phyloP scores from a whole-genome alignment of 1,140 invertebrate species.

The Bicyclus anynana region DNA sequence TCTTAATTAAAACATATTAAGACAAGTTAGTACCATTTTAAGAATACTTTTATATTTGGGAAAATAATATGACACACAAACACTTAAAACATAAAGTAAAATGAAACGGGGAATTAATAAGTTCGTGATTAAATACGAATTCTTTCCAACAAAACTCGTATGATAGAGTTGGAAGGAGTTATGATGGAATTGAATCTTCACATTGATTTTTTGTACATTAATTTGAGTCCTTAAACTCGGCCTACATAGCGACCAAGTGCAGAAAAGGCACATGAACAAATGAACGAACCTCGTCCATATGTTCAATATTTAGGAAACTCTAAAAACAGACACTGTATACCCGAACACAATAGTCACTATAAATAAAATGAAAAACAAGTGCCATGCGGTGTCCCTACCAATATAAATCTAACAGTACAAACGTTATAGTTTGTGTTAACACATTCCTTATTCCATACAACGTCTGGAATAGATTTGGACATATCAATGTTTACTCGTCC shows the following conservation, averaged over 20 bases:
- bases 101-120: no score
- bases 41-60: no score
- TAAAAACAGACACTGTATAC: constrained; percentile 20
- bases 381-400: constrained; percentile 51
- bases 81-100: no score
- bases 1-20: no score
- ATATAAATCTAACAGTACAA: constrained; percentile 56
- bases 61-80: no score
- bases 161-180: no score
- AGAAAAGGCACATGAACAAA: not conserved
- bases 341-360: constrained; percentile 34
- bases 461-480: constrained; percentile 39
- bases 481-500: constrained; percentile 34
- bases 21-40: no score
- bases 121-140: no score
- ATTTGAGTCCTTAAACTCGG: no score
- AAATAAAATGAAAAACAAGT: constrained; percentile 56
- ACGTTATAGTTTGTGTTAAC: constrained; percentile 37
- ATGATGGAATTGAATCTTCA: no score
- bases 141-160: no score
- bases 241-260: not conserved
- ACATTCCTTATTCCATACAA: constrained; percentile 19
- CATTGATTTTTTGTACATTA: no score
- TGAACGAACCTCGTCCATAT: not conserved
- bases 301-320: not conserved